Conservation (phyloP, 2,888 invertebrate genomes). For the Harpagoxenus sublaevis region DNA sequence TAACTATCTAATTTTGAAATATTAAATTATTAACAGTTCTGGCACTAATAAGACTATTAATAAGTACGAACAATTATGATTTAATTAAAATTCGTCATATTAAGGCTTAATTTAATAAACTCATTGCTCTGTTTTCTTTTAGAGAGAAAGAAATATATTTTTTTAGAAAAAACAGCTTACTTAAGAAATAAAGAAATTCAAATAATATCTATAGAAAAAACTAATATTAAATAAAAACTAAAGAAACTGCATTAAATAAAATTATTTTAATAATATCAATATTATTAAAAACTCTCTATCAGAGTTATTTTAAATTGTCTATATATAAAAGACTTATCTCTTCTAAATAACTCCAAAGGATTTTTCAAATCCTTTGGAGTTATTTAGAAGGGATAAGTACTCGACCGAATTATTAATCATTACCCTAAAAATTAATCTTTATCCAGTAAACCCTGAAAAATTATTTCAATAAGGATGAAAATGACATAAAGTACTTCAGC, state of each 20-base stretch:
- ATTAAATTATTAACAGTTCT: background rate
- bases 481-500: slow-evolving; percentile 61
- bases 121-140: background rate
- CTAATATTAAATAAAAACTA: background rate
- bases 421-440: background rate
- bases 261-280: slow-evolving; percentile 3
- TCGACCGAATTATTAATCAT: slow-evolving; percentile 6
- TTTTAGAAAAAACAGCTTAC: background rate
- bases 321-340: background rate
- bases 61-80: background rate
- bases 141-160: background rate
- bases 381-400: background rate
- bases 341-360: no score
- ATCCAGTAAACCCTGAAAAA: slow-evolving; percentile 22
- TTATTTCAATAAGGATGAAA: slow-evolving; percentile 35
- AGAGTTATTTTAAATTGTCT: background rate
- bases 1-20: background rate
- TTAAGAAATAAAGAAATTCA: background rate
- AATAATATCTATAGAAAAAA: background rate
- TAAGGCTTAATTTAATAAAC: background rate
- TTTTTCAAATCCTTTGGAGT: background rate
- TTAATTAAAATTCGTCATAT: background rate
- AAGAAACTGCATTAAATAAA: slow-evolving; percentile 3
- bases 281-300: background rate
- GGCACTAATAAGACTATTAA: background rate